These are phyloP conservation scores for Scytalopus superciliaris DNA, from an alignment of 2,113 vertebrate species.

Conservation along the genomic window DNA sequence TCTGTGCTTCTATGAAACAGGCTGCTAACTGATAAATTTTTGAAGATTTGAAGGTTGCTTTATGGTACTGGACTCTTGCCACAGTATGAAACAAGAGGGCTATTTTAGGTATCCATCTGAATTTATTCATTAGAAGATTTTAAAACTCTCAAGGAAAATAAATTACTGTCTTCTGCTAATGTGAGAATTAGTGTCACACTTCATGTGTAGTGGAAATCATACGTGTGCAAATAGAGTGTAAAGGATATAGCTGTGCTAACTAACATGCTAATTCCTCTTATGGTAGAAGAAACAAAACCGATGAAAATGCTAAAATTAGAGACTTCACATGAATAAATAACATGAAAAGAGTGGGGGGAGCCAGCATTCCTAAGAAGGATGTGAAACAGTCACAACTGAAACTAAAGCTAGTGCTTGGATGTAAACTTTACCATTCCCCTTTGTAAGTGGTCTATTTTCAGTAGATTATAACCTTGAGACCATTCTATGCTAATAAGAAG, in stretches of 20 bases:
- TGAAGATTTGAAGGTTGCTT: neutral
- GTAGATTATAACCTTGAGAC: neutral
- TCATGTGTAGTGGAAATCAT: neutral
- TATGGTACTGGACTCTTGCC: neutral
- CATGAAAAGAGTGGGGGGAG: neutral
- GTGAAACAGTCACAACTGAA: neutral
- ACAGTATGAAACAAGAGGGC: neutral
- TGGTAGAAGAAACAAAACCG: neutral
- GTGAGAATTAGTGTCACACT: neutral
- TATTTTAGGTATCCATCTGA: neutral
- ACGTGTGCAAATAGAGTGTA: neutral
- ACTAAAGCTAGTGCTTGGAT: neutral
- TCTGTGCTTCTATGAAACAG: neutral
- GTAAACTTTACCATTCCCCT: neutral
- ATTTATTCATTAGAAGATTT: neutral
- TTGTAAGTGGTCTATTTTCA: neutral
- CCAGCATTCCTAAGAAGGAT: neutral
- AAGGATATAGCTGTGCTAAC: neutral
- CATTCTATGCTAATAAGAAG: neutral
- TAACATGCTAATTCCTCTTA: neutral
- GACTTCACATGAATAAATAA: neutral
- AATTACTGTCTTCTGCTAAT: neutral
- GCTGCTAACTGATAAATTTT: neutral
- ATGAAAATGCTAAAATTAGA: neutral
- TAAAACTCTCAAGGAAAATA: neutral